A percentile compares a stretch with the other conserved stretches of the same genome.
Conservation (phyloP, 1,140 invertebrate species). For the Zeugodacus cucurbitae region DNA sequence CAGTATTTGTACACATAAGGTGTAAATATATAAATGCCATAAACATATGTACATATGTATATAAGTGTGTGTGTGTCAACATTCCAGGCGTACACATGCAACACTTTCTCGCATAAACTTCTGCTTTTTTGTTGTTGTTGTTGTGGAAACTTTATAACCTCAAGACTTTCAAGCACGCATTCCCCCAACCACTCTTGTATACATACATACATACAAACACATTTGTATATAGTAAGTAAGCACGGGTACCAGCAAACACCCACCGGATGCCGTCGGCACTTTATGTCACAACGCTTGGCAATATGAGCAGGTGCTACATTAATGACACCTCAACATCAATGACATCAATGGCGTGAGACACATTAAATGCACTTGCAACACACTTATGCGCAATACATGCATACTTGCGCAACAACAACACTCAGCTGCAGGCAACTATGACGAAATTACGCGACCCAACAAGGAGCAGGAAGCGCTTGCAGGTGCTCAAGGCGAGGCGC, state of each 20-base stretch:
- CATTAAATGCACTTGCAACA: constrained; percentile 32
- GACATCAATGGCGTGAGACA: constrained; percentile 20
- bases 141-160: not conserved
- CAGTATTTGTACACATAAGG: too few relatives aligned
- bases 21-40: too few relatives aligned
- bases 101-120: not conserved
- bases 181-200: not conserved
- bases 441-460: not conserved
- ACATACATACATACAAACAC: not conserved
- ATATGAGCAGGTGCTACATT: constrained; percentile 31
- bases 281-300: not conserved
- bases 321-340: constrained; percentile 26
- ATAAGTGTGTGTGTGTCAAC: not conserved
- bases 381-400: not conserved
- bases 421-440: not conserved
- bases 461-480: not conserved
- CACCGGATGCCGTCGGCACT: not conserved
- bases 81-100: not conserved
- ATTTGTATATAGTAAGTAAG: not conserved
- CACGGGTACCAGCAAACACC: not conserved
- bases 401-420: not conserved
- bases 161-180: not conserved
- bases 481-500: not conserved
- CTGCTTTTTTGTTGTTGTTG: not conserved
- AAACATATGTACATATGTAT: not conserved